Base-by-base conservation (phyloP, 1,140 invertebrate genomes). In the Vanessa tameamea region DNA sequence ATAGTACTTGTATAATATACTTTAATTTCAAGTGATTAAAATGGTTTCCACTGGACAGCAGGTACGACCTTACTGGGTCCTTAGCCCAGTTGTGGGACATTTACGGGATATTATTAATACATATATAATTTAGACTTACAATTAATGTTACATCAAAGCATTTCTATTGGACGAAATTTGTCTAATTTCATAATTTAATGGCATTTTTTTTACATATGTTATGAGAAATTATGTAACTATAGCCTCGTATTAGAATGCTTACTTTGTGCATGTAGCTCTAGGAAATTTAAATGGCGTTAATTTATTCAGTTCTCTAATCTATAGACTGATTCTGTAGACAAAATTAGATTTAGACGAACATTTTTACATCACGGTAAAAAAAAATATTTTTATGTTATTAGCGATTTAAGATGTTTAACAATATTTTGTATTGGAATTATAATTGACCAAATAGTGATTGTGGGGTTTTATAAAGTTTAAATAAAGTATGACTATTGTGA, bases 261-360 rank as follows among this genome's bases (percentile, higher is more conserved):
- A 26, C 23, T 48, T 7, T 68, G 64, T 70, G 73, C 68, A 75
- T 75, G 73, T 64, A 72, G 65, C 65, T 61, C 11, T 68, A 68
- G 26, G 6, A 20, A n/a, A 55, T 68, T 8, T 70, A 64, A 57
- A 13, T 72, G 1, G 11, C 5, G 26, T 53, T 68, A 20, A 75
- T 75, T 77, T 71, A 73, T 74, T 77, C 72, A 74, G 59, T 74
- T 77, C 64, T 76, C 61, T 68, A 76, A 43, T 50, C 57, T 69
- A 77, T 77, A 77, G 76, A 77, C 76, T 77, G 76, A 77, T 63
- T 57, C 64, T 55, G 31, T 64, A 72, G 74, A 77, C 75, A 69
- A 23, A 72, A 51, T 47, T 73, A 53, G 53, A 23, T 47, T 59
- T 74, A 74, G 68, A 77, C 64, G 64, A 77, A 64, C 37, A 73